Conservation (phyloP, 2,797 vertebrate genomes). For the Brachyrhaphis roseni region DNA sequence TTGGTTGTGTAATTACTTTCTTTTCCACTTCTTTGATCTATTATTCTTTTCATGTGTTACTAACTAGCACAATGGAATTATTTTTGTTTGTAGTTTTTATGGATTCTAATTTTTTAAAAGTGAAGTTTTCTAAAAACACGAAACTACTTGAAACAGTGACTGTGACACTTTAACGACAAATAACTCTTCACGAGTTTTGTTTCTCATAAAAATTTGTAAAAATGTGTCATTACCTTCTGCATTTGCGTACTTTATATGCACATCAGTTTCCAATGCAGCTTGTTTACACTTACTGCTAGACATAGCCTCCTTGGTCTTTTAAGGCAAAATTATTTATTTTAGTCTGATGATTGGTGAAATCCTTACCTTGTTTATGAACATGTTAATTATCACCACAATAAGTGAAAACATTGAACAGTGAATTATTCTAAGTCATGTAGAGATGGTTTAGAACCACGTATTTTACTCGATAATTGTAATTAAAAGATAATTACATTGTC, state of each 20-base stretch:
- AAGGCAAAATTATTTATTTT: background rate
- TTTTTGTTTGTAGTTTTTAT: slow-evolving; percentile 2
- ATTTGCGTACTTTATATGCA: background rate
- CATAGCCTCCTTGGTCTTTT: background rate
- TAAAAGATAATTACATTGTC: background rate
- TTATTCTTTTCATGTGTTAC: background rate
- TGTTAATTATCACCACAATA: background rate
- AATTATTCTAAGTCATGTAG: background rate
- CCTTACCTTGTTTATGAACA: background rate
- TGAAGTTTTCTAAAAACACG: background rate
- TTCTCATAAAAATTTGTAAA: background rate
- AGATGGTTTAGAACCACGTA: background rate
- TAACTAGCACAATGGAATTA: background rate
- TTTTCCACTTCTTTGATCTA: background rate
- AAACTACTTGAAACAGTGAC: background rate
- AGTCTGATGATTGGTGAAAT: background rate
- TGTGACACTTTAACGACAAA: background rate
- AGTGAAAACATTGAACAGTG: background rate
- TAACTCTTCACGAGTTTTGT: background rate
- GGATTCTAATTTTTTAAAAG: background rate
- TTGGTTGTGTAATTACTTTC: background rate
- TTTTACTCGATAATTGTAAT: background rate
- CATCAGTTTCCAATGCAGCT: background rate
- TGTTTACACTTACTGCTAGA: background rate
- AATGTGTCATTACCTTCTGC: background rate